Evolutionary conservation across 2,113 vertebrate species (phyloP).

Genomic region (Noctilio leporinus): DNA sequence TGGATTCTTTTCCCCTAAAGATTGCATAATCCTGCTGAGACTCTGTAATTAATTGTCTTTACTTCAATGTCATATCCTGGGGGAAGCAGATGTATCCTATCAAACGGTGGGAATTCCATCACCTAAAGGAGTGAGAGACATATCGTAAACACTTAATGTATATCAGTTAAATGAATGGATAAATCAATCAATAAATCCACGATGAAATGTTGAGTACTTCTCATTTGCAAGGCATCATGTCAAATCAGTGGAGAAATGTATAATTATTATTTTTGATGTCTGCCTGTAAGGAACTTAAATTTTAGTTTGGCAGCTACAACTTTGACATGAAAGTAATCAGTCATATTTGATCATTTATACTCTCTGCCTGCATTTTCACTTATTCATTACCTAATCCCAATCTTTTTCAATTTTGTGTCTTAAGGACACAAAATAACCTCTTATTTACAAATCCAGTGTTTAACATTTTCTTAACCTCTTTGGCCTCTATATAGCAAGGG

Average conservation of each 20-base stretch:
- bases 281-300: not conserved
- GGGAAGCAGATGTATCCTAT: not conserved
- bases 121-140: not conserved
- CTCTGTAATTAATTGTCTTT: not conserved
- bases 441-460: not conserved
- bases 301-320: not conserved
- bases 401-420: not conserved
- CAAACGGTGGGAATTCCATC: not conserved
- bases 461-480: not conserved
- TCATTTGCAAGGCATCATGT: not conserved
- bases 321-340: not conserved
- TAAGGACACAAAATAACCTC: not conserved
- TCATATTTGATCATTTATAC: not conserved
- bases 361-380: not conserved
- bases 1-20: not conserved
- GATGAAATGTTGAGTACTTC: not conserved
- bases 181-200: not conserved
- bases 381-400: not conserved
- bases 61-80: not conserved
- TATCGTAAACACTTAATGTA: not conserved
- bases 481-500: not conserved
- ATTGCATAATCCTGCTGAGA: not conserved
- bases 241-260: not conserved
- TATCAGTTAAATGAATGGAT: not conserved
- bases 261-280: not conserved